Evolutionary conservation across 2,888 invertebrate genomes (phyloP), one percentile per base, ranked within the genome.

Genomic region (Dascillus cervinus): DNA sequence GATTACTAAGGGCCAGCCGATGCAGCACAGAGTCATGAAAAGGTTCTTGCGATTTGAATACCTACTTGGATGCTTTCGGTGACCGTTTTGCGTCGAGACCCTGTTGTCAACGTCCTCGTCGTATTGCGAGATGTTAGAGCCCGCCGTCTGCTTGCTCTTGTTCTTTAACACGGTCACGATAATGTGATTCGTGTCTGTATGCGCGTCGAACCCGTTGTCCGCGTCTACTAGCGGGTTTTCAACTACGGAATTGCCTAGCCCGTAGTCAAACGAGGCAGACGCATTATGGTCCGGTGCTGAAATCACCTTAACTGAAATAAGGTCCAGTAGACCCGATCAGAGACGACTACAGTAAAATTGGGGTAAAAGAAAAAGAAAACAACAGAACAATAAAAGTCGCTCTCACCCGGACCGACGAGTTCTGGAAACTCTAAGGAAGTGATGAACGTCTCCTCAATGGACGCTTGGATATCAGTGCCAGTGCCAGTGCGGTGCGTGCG

Each of bases 261-360:
- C 64, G 57, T 71, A 66, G 60, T 70, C 70, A 57, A 68, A 66
- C 53, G 69, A 67, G 58, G 70, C 65, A 53, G 71, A 69, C 53
- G 62, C 47, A 61, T 72, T 71, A n/a, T n/a, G n/a, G 61, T 72
- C 70, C 52, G 70, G 66, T 56, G 73, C 70, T 56, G 73, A 71
- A 63, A 74, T 70, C 65, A 72, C 70, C 67, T 71, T 71, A 66
- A 72, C 72, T 72, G 70, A 63, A 71, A 72, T 69, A 62, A 60
- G 59, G 56, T 52, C 52, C 50, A 50, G 43, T 45, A 45, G 42
- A 39, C 42, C 46, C 39, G 41, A 43, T 40, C 39, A 41, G 43
- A 41, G 34, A 43, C 22, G 43, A 38, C 49, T 47, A 47, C 41
- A 46, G 44, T 49, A 41, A 44, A 32, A 36, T 29, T 32, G 31